A percentile compares a stretch with the other conserved stretches of the same genome.
phyloP scores from a whole-genome alignment of 2,888 invertebrate species.

The Agrotis exclamationis region DNA sequence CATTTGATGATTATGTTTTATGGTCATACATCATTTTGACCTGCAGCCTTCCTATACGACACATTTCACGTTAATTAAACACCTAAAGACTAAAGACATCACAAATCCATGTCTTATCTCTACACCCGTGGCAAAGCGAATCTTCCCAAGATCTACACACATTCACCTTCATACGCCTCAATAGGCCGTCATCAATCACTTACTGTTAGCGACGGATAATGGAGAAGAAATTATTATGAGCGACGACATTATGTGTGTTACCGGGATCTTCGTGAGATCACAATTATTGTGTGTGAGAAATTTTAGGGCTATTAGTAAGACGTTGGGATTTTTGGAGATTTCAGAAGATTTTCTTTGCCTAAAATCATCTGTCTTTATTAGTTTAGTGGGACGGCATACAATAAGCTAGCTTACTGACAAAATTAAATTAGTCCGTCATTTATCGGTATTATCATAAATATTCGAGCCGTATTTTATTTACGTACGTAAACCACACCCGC shows the following conservation, averaged over 20 bases:
- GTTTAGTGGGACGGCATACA: too few relatives aligned
- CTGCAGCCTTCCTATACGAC: background rate
- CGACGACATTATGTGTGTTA: constrained; percentile 42
- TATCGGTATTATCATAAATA: too few relatives aligned
- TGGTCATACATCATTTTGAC: too few relatives aligned
- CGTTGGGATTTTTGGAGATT: constrained; percentile 3
- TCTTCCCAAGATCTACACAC: constrained; percentile 14
- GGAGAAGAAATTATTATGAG: constrained; percentile 52
- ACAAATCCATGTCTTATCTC: constrained; percentile 43
- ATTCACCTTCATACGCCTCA: constrained; percentile 27
- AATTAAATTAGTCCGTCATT: too few relatives aligned
- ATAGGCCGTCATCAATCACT: constrained; percentile 51
- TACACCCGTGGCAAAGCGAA: constrained; percentile 35
- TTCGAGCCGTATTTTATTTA: too few relatives aligned
- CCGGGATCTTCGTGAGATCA: constrained; percentile 32
- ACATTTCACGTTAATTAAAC: constrained; percentile 1
- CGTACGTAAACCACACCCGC: too few relatives aligned
- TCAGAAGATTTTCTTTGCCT: background rate
- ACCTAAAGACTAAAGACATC: constrained; percentile 20
- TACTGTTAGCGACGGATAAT: constrained; percentile 40
- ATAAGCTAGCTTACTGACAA: too few relatives aligned
- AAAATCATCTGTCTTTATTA: background rate
- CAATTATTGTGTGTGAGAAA: constrained; percentile 26
- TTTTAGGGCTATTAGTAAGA: background rate
- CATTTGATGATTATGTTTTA: too few relatives aligned